Percentiles rank a stretch among this genome's conserved stretches.
phyloP scores from a whole-genome alignment of 2,888 invertebrate genomes.

The Charanyca ferruginea region DNA sequence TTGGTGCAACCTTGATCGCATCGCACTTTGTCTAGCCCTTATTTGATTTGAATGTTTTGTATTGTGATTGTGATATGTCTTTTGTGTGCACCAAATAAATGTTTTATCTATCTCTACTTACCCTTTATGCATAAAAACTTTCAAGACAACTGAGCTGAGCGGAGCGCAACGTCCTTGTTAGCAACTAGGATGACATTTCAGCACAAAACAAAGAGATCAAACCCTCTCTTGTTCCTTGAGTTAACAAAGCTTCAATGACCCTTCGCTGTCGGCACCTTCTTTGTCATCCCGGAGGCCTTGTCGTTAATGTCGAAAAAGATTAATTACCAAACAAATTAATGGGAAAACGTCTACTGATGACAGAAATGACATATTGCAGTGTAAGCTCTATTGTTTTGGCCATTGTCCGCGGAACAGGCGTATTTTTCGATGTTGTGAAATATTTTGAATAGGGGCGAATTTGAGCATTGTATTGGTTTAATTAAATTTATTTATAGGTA shows the following conservation, averaged over 20 bases:
- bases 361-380: conserved; percentile 60
- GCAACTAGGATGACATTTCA: conserved; percentile 79
- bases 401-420: conserved; percentile 28
- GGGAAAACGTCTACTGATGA: conserved; percentile 61
- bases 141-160: conserved; percentile 28
- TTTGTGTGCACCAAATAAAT: too few species aligned
- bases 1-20: too few species aligned
- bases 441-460: conserved; percentile 27
- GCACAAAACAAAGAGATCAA: conserved; percentile 81
- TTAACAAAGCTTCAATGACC: conserved; percentile 84
- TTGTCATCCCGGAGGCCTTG: conserved; percentile 78
- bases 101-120: too few species aligned
- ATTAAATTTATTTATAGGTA: conserved; percentile 6
- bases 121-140: conserved; percentile 8
- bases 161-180: conserved; percentile 68
- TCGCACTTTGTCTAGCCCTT: too few species aligned
- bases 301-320: conserved; percentile 84
- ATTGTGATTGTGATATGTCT: too few species aligned
- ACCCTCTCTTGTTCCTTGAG: conserved; percentile 75
- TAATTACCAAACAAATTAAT: conserved; percentile 84
- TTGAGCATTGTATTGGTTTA: conserved; percentile 18
- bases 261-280: conserved; percentile 77
- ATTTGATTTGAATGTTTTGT: too few species aligned
- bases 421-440: conserved; percentile 41
- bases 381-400: conserved; percentile 60